Conservation (phyloP, 2,113 vertebrate genomes). For the Ictidomys tridecemlineatus region DNA sequence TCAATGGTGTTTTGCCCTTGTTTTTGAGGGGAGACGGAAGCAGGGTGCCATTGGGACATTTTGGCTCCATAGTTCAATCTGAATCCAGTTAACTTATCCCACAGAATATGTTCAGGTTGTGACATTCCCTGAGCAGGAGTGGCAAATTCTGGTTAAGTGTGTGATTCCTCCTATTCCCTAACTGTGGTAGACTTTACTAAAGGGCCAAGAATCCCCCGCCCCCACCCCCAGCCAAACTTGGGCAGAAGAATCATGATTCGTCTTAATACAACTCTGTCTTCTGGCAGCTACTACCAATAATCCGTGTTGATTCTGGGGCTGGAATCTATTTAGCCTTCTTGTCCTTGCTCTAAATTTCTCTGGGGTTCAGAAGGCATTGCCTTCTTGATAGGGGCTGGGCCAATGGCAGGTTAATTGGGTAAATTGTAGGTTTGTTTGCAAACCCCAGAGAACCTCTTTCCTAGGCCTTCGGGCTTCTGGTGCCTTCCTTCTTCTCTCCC, state of each 20-base stretch:
- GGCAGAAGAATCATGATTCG: neutral
- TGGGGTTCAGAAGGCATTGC: neutral
- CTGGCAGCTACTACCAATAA: neutral
- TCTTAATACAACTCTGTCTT: neutral
- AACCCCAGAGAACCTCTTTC: neutral
- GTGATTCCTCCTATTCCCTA: neutral
- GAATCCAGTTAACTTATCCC: neutral
- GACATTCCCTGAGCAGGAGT: neutral
- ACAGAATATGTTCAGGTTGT: neutral
- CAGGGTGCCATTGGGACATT: neutral
- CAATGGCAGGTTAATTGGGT: neutral
- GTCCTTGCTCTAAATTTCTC: neutral
- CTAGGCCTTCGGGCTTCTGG: neutral
- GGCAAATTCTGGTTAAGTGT: neutral
- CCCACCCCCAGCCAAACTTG: neutral
- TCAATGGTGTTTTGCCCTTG: conserved; percentile 57
- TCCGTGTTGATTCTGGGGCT: neutral
- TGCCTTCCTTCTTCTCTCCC: neutral
- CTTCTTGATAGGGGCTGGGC: neutral
- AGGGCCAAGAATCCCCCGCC: neutral
- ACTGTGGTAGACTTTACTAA: neutral
- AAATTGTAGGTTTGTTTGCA: conserved; percentile 16
- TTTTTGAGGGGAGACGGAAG: neutral
- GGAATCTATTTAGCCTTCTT: neutral
- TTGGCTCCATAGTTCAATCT: neutral